A percentile compares a stretch with the other conserved stretches of the same genome.
Conservation (phyloP, 2,888 invertebrate genomes). For the Mellilla xanthometata region DNA sequence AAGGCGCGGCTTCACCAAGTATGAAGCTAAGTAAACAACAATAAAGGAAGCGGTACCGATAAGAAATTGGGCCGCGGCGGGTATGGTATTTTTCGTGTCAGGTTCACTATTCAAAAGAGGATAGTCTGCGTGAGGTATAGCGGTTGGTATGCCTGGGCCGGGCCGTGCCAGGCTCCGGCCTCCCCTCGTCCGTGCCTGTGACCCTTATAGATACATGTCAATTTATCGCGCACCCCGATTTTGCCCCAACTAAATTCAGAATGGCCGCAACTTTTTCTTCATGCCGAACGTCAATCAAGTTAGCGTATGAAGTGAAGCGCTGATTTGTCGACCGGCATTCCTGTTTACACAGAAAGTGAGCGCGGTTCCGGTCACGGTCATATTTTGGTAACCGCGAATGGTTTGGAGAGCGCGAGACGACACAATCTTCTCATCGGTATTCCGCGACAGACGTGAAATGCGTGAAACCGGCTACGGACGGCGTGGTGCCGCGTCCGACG, state of each 20-base stretch:
- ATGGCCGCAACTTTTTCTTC: conserved; percentile 33
- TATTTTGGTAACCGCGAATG: conserved; percentile 47
- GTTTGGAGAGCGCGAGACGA: conserved; percentile 33
- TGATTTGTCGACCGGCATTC: conserved; percentile 35
- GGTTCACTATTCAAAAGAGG: conserved; percentile 47
- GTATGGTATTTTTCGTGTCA: conserved; percentile 52
- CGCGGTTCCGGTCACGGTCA: conserved; percentile 64
- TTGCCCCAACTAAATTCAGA: conserved; percentile 36
- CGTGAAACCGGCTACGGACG: conserved; percentile 12
- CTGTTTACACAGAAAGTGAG: conserved; percentile 64
- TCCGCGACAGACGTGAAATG: conserved; percentile 12
- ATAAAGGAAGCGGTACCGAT: conserved; percentile 20
- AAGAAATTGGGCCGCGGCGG: conserved; percentile 33
- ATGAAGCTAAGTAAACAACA: conserved; percentile 3
- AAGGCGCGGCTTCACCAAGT: background rate
- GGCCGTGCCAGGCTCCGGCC: conserved; percentile 71
- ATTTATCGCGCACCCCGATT: conserved; percentile 36
- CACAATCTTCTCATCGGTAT: conserved; percentile 41
- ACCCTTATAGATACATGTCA: conserved; percentile 57
- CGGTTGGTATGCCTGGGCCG: conserved; percentile 54
- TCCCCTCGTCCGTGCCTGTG: conserved; percentile 51
- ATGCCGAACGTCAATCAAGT: conserved; percentile 42
- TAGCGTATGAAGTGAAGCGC: conserved; percentile 38
- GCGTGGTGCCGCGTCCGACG: conserved; percentile 19
- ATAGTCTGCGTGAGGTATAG: conserved; percentile 61